Conservation (phyloP, 2,113 vertebrate species). For the Chionomys nivalis region DNA sequence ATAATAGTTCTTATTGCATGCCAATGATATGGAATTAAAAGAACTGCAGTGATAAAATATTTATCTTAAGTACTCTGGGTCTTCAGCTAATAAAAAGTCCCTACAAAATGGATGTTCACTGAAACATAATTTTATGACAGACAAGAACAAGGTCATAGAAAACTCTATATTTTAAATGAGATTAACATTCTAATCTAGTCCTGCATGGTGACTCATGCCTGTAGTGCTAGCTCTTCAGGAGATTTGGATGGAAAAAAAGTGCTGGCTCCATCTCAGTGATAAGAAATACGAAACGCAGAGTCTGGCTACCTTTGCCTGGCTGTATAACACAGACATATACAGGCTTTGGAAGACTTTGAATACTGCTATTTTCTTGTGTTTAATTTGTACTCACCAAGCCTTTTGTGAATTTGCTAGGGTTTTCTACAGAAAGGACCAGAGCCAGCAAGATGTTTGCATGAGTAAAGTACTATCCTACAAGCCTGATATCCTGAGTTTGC, state of each 20-base stretch:
- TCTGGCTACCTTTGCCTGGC: neutral
- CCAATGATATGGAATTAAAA: conserved; percentile 22
- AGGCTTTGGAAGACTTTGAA: neutral
- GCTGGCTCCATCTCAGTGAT: neutral
- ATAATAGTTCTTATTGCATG: conserved; percentile 6
- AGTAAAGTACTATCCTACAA: neutral
- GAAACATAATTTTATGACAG: neutral
- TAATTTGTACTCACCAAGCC: neutral
- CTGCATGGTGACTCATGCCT: neutral
- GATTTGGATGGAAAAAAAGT: neutral
- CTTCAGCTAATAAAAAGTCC: conserved; percentile 28
- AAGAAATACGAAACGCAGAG: neutral
- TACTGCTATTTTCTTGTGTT: neutral
- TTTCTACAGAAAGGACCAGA: neutral
- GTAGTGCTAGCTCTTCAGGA: neutral
- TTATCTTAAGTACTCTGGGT: conserved; percentile 31
- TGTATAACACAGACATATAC: neutral
- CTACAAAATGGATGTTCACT: neutral
- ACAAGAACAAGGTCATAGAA: conserved; percentile 18
- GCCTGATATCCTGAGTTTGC: neutral
- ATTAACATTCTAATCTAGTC: neutral
- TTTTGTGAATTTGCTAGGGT: neutral
- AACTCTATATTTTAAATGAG: neutral
- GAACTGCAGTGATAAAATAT: neutral
- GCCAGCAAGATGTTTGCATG: neutral